These are phyloP conservation scores for Patella caerulea DNA, from an alignment of 2,888 invertebrate species.

Conservation along the genomic window DNA sequence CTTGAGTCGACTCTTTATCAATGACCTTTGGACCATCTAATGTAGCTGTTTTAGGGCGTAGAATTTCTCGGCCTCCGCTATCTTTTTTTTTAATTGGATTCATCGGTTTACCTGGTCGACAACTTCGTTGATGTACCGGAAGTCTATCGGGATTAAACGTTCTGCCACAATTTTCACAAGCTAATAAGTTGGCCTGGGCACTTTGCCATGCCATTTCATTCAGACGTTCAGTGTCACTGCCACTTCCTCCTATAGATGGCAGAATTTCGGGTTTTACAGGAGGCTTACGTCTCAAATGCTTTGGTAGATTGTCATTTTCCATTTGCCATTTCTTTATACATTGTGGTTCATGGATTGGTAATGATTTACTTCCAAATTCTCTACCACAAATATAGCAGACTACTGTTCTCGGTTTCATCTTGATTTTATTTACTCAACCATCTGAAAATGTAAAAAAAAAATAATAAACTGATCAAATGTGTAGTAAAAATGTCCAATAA, in stretches of 20 bases:
- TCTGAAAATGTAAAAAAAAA: background rate
- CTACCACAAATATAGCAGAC: constrained; percentile 79
- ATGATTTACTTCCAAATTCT: constrained; percentile 78
- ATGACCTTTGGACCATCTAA: constrained; percentile 56
- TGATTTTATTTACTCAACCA: constrained; percentile 22
- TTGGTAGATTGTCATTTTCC: constrained; percentile 77
- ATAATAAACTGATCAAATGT: no score
- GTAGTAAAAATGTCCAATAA: no score
- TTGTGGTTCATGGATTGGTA: constrained; percentile 79
- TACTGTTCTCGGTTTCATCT: constrained; percentile 61
- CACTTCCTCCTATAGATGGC: constrained; percentile 50
- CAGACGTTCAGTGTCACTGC: constrained; percentile 49
- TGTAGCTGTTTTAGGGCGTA: constrained; percentile 58
- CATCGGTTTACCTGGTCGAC: constrained; percentile 48
- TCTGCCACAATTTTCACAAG: constrained; percentile 79
- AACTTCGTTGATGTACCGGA: constrained; percentile 74
- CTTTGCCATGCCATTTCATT: constrained; percentile 76
- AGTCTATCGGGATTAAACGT: constrained; percentile 80
- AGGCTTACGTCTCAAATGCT: constrained; percentile 73
- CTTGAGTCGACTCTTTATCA: constrained; percentile 58
- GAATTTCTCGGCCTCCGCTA: constrained; percentile 27
- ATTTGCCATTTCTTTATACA: constrained; percentile 78
- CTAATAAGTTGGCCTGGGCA: constrained; percentile 76
- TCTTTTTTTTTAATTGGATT: constrained; percentile 29
- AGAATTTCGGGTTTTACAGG: constrained; percentile 76